Evolutionary conservation across 1,140 invertebrate species (phyloP), one percentile per base, ranked within the genome.

Genomic region (Metaphire vulgaris): DNA sequence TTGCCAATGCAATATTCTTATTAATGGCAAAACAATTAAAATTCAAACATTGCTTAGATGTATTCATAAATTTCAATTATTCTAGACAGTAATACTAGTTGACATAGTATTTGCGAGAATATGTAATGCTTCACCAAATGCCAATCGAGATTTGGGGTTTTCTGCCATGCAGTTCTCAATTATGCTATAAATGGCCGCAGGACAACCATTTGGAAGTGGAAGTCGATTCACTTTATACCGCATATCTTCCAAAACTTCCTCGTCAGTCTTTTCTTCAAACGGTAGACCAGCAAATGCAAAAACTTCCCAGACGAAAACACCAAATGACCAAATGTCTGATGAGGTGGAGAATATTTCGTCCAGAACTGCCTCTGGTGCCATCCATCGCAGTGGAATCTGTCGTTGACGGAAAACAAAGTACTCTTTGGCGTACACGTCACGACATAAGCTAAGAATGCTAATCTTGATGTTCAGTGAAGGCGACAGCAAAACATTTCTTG

Each of bases 401-500:
- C 90, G 83, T 74, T 85, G 83, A 66, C 80, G 81, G 73, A 83
- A 80, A 30, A 77, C 79, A 34, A 78, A 85, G 85, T 97, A 97
- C 82, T 96, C 94, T 75, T 90, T 90, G 56, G 91, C 91, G 82
- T 95, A 93, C 0, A 93, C 92, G 79, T 95, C 94, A 79, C 92
- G 90, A 65, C 90, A 91, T 77, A 96, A 89, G 30, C 91, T 90
- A 0, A 93, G 90, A 81, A 92, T 87, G 1, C 93, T 92, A 56
- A 97, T 89, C 88, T 97, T 96, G 14, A 96, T 89, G 28, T 90
- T 89, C 1, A 96, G 87, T 77, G 91, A 90, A 0, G 69, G 28
- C 0, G 92, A 91, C 67, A 97, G 91, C 26, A 96, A 86, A 82
- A 96, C 94, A 84, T 98, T 98, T n/a, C 96, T 89, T 0, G 95